Percentiles rank a stretch among this genome's conserved stretches.
Conservation (phyloP, 2,888 invertebrate species). For the Spicauda simplicius region DNA sequence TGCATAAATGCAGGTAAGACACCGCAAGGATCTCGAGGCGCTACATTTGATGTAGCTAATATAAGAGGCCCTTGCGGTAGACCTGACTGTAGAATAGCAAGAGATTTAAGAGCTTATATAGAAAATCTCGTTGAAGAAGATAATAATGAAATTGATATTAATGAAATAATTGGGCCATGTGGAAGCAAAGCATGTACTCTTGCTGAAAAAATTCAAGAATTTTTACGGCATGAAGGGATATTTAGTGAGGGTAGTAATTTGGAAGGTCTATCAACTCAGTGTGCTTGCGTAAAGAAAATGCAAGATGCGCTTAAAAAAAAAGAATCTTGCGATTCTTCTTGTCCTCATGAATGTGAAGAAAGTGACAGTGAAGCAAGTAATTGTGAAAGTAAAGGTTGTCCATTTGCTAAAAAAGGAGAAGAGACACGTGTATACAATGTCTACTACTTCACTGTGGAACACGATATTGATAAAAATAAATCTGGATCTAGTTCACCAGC, state of each 20-base stretch:
- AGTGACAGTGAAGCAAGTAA: constrained; percentile 52
- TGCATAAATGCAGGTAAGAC: constrained; percentile 62
- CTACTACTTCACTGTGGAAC: constrained; percentile 74
- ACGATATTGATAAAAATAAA: constrained; percentile 55
- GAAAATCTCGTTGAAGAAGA: constrained; percentile 74
- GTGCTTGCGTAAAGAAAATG: constrained; percentile 71
- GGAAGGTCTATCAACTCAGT: constrained; percentile 73
- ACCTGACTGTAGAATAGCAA: constrained; percentile 74
- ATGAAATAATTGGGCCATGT: constrained; percentile 72
- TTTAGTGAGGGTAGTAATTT: constrained; percentile 56
- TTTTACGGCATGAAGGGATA: constrained; percentile 67
- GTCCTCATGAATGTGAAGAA: constrained; percentile 63
- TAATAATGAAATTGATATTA: constrained; percentile 61
- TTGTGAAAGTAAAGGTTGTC: constrained; percentile 64
- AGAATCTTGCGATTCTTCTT: constrained; percentile 56
- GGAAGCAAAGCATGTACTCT: constrained; percentile 73
- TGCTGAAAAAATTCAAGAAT: constrained; percentile 69
- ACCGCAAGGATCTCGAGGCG: constrained; percentile 44
- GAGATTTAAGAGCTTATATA: constrained; percentile 70
- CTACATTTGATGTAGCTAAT: constrained; percentile 70
- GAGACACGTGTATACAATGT: constrained; percentile 61
- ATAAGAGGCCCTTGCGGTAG: constrained; percentile 76
- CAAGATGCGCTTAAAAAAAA: constrained; percentile 57
- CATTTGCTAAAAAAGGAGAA: constrained; percentile 48
- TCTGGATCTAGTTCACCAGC: constrained; percentile 45